A percentile compares a stretch with the other conserved stretches of the same genome.
Evolutionary conservation across 2,797 vertebrate species (phyloP).

Genomic region (Cryptoprocta ferox): DNA sequence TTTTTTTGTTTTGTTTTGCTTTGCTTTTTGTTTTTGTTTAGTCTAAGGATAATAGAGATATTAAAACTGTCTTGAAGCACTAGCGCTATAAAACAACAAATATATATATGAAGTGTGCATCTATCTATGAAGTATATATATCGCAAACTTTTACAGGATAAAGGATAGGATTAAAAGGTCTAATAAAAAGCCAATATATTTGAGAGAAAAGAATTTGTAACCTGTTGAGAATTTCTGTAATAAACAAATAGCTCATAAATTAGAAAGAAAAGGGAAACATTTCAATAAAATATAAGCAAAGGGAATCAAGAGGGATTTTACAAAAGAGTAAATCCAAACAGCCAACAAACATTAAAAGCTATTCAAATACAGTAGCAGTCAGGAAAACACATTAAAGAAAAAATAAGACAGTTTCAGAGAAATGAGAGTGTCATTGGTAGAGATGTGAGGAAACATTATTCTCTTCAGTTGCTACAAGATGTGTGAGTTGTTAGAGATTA

Average conservation of each 20-base stretch:
- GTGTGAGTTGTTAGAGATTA: not conserved
- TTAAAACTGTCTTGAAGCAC: not conserved
- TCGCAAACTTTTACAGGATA: not conserved
- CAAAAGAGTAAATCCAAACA: not conserved
- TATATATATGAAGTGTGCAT: too few species aligned
- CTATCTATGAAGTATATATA: not conserved
- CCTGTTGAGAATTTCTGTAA: not conserved
- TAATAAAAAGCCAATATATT: not conserved
- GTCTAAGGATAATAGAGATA: not conserved
- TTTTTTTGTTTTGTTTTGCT: not conserved
- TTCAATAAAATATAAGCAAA: not conserved
- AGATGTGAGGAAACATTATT: not conserved
- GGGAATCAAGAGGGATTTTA: not conserved
- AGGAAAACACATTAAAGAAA: not conserved
- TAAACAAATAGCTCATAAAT: constrained; percentile 21
- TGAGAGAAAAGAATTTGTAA: not conserved
- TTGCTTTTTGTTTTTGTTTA: not conserved
- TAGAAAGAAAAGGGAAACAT: not conserved
- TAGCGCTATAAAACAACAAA: not conserved
- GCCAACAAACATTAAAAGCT: not conserved
- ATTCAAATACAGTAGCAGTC: not conserved
- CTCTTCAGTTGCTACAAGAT: not conserved
- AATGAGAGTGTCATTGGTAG: not conserved
- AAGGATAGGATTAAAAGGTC: not conserved
- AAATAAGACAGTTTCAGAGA: not conserved